Evolutionary conservation across 2,113 vertebrate genomes (phyloP).

Genomic region (Otus sunia): DNA sequence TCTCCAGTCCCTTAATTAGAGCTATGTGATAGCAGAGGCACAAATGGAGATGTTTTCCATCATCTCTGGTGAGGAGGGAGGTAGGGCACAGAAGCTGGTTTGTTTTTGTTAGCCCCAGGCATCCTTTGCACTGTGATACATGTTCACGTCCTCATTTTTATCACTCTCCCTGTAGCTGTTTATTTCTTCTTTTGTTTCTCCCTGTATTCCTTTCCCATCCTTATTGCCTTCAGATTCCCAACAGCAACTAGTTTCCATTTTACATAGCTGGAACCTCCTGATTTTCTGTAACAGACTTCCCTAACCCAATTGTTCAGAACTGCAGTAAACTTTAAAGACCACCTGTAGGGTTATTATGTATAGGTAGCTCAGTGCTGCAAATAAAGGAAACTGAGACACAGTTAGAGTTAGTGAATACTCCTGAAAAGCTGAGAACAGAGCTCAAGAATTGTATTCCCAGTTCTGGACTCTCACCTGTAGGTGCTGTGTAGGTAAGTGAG

Average conservation of each 20-base stretch:
- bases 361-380: not conserved
- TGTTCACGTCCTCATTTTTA: slow-evolving; percentile 7
- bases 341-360: not conserved
- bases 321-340: slow-evolving; percentile 17
- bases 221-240: not conserved
- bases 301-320: not conserved
- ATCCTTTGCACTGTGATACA: not conserved
- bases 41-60: slow-evolving; percentile 66
- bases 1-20: slow-evolving; percentile 80
- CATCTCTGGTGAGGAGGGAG: slow-evolving; percentile 25
- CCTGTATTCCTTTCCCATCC: not conserved
- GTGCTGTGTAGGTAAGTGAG: not conserved
- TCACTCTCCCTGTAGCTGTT: not conserved
- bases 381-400: not conserved
- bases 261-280: not conserved
- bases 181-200: not conserved
- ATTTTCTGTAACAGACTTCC: not conserved
- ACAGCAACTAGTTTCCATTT: not conserved
- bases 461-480: not conserved
- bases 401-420: not conserved
- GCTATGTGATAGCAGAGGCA: slow-evolving; percentile 48
- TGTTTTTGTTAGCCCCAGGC: not conserved
- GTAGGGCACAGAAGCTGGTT: not conserved
- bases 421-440: not conserved
- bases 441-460: not conserved